Evolutionary conservation across 2,888 invertebrate genomes (phyloP), one percentile per base, ranked within the genome.

Genomic region (Scotopteryx bipunctaria): DNA sequence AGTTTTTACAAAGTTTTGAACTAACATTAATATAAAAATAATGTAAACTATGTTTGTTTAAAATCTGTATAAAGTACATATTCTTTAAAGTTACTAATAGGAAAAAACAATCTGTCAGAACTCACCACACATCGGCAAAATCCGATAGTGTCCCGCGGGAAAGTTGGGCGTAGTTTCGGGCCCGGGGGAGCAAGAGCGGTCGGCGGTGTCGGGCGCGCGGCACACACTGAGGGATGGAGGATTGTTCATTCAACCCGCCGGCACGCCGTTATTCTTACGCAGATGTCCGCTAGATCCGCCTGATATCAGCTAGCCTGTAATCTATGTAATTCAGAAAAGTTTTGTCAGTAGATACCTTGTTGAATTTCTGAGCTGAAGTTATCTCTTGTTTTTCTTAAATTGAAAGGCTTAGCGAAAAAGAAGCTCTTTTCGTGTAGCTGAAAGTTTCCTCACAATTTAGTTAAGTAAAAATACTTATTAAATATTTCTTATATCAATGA

Each of bases 201-300:
- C 81, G 73, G 61, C 69, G 59, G 59, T 63, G 71, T 57, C 79
- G 81, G 71, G 69, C 61, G 78, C 81, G 73, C 78, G 80, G 71
- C 80, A 83, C 83, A 86, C 76, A 89, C 89, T 90, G 88, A 83
- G 73, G 78, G 76, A 78, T 35, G n/a, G 41, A 21, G 42, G 37
- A 43, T 86, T 83, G 83, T 78, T 83, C 87, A 85, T 86, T 87
- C 88, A 83, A 72, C 64, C 71, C 82, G 80, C 74, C 71, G 66
- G 76, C 76, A 78, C 66, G 76, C 70, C 82, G 83, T 87, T 81
- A 86, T 86, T 88, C 88, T 87, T 84, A 86, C 87, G 81, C 86
- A 88, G 85, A 86, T 87, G 86, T 77, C 78, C 73, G 66, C 73
- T 68, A 79, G 75, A 81, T 76, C 71, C 70, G 75, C 69, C 72